Evolutionary conservation across 2,797 vertebrate genomes (phyloP).

Genomic region (Natrix natrix): DNA sequence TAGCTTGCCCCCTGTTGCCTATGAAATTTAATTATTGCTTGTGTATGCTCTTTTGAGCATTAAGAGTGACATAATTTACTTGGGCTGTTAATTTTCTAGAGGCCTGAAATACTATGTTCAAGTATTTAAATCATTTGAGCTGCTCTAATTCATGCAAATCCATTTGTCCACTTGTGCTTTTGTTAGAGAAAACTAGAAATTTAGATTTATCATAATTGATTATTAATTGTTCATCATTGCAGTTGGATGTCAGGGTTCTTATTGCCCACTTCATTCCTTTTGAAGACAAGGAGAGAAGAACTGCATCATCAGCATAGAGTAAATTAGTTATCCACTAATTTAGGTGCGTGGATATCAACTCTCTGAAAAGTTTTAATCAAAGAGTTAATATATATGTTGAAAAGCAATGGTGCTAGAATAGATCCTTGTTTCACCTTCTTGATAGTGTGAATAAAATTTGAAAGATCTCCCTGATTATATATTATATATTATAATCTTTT

Average conservation of each 20-base stretch:
- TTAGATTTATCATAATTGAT: not conserved
- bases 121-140: not conserved
- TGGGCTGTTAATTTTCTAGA: not conserved
- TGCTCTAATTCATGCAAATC: not conserved
- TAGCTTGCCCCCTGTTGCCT: not conserved
- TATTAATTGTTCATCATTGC: not conserved
- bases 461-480: not conserved
- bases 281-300: not conserved
- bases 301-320: not conserved
- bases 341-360: not conserved
- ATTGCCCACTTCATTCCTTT: not conserved
- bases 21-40: not conserved
- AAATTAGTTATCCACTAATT: not conserved
- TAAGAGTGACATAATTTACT: not conserved
- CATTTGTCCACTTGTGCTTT: not conserved
- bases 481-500: not conserved
- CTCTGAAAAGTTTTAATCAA: not conserved
- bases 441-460: not conserved
- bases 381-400: not conserved
- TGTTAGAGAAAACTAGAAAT: not conserved
- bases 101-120: not conserved
- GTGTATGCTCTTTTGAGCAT: not conserved
- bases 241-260: not conserved
- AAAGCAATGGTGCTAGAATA: not conserved
- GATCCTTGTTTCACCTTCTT: not conserved